These are phyloP conservation scores for Aphelenchoides fujianensis DNA, from an alignment of 1,140 invertebrate genomes.

Conservation along the genomic window DNA sequence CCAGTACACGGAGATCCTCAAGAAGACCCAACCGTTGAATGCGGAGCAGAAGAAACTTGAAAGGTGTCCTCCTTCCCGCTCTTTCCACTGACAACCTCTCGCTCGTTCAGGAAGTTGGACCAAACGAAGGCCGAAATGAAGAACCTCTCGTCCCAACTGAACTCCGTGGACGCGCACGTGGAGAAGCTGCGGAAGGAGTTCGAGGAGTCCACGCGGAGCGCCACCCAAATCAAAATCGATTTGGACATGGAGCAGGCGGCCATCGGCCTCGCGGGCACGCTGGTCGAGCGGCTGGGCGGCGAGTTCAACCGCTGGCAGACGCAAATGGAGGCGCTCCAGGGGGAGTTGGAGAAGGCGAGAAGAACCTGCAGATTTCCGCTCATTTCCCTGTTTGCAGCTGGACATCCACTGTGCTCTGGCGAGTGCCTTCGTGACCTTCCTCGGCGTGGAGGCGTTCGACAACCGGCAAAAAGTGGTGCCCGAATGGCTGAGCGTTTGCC, in stretches of 20 bases:
- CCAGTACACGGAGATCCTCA: slow-evolving; percentile 68
- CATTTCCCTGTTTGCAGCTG: slow-evolving; percentile 65
- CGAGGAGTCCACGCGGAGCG: slow-evolving; percentile 81
- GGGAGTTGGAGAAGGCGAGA: slow-evolving; percentile 66
- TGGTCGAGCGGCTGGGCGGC: slow-evolving; percentile 80
- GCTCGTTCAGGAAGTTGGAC: slow-evolving; percentile 70
- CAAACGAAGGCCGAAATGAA: slow-evolving; percentile 79
- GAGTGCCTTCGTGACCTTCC: slow-evolving; percentile 75
- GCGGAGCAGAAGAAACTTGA: slow-evolving; percentile 65
- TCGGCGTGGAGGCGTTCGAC: slow-evolving; percentile 72
- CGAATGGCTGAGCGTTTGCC: slow-evolving; percentile 65
- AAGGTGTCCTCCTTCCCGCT: slow-evolving; percentile 57
- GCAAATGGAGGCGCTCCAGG: slow-evolving; percentile 69
- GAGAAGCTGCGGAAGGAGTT: slow-evolving; percentile 74
- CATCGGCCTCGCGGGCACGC: slow-evolving; percentile 75
- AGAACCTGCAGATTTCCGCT: not conserved
- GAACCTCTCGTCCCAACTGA: slow-evolving; percentile 76
- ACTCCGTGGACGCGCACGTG: slow-evolving; percentile 83
- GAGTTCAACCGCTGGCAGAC: slow-evolving; percentile 84
- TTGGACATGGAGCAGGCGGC: slow-evolving; percentile 78
- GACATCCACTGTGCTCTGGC: slow-evolving; percentile 71
- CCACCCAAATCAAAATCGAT: slow-evolving; percentile 85
- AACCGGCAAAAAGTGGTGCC: slow-evolving; percentile 68
- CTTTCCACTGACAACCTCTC: too few relatives aligned
- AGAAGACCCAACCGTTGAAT: slow-evolving; percentile 67